These are phyloP conservation scores for Phalacrocorax pelagicus DNA, from an alignment of 2,113 vertebrate species.

Conservation along the genomic window DNA sequence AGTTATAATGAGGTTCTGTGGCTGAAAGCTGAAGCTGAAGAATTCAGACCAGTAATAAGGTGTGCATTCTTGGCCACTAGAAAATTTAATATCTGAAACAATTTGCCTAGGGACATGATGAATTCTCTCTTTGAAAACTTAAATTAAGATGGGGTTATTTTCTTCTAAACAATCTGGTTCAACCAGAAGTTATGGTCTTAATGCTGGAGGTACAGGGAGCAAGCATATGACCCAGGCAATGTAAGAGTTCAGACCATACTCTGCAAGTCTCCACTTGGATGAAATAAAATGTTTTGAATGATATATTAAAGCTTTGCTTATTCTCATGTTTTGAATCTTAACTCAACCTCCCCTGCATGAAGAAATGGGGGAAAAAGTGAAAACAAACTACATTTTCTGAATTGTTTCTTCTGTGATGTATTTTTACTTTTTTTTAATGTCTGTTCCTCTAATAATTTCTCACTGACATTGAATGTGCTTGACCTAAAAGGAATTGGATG, in stretches of 20 bases:
- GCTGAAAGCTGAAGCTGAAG: slow-evolving; percentile 47
- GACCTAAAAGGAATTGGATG: background rate
- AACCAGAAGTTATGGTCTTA: slow-evolving; percentile 53
- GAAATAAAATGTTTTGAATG: background rate
- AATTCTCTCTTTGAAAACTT: slow-evolving; percentile 60
- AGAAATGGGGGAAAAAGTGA: background rate
- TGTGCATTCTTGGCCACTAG: slow-evolving; percentile 56
- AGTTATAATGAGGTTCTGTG: slow-evolving; percentile 23
- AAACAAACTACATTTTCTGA: background rate
- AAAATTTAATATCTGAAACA: slow-evolving; percentile 66
- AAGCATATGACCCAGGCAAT: background rate
- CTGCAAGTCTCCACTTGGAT: slow-evolving; percentile 36
- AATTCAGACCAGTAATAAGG: slow-evolving; percentile 58
- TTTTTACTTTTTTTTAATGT: background rate
- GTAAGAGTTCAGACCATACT: background rate
- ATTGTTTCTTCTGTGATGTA: background rate
- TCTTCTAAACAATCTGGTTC: slow-evolving; percentile 47
- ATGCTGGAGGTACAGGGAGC: slow-evolving; percentile 18
- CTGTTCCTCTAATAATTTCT: background rate
- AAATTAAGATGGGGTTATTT: slow-evolving; percentile 35
- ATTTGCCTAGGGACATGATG: slow-evolving; percentile 48
- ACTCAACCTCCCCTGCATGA: background rate
- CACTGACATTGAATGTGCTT: background rate
- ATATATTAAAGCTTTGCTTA: background rate
- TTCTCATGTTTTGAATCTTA: background rate